phyloP scores from a whole-genome alignment of 2,797 vertebrate species.

The Hyperoplus immaculatus region DNA sequence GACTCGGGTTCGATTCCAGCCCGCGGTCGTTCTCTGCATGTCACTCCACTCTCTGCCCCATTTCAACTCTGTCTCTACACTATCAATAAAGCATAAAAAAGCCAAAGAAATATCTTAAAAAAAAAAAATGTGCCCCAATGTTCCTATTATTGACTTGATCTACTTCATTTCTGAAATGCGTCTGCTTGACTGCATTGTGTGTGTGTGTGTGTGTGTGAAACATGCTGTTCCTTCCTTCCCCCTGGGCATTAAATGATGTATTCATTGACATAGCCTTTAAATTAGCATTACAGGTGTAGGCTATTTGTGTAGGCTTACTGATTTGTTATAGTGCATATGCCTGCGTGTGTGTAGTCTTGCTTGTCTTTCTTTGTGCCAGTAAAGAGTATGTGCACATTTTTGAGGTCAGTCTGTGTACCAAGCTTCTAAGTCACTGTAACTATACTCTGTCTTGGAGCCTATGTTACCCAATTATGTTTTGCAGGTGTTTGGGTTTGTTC shows the following conservation, averaged over 20 bases:
- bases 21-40: too few relatives aligned
- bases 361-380: neutral
- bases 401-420: constrained; percentile 20
- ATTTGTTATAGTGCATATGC: neutral
- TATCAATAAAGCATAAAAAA: too few relatives aligned
- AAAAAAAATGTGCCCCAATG: neutral
- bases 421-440: constrained; percentile 41
- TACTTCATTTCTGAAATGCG: neutral
- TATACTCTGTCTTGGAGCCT: constrained; percentile 33
- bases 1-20: too few relatives aligned
- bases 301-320: neutral
- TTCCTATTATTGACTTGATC: constrained; percentile 16
- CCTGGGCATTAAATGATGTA: constrained; percentile 2
- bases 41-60: too few relatives aligned
- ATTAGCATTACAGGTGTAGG: neutral
- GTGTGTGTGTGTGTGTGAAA: constrained; percentile 9
- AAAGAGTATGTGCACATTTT: constrained; percentile 5
- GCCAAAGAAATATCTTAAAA: too few relatives aligned
- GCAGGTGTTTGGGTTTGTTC: constrained; percentile 58
- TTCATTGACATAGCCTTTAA: neutral
- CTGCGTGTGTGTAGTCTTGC: neutral
- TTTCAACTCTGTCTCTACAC: too few relatives aligned
- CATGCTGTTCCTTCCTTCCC: constrained; percentile 39
- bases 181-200: neutral
- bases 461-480: constrained; percentile 59